phyloP scores from a whole-genome alignment of 2,113 vertebrate genomes.

The Campylomormyrus tamandua region DNA sequence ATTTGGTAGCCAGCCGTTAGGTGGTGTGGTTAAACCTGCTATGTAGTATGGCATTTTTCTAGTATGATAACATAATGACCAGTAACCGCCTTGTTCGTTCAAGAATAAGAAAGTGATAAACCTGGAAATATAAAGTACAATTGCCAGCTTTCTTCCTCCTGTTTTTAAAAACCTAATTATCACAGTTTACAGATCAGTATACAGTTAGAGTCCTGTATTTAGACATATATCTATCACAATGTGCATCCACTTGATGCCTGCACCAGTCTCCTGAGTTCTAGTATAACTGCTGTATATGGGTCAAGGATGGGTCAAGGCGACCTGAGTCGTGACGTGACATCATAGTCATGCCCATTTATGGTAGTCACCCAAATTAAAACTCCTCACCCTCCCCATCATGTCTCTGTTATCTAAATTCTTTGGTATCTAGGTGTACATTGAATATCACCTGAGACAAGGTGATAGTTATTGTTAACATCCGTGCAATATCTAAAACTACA shows the following conservation, averaged over 20 bases:
- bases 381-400: neutral
- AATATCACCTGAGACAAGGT: neutral
- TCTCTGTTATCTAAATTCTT: neutral
- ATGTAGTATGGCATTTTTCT: neutral
- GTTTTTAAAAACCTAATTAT: neutral
- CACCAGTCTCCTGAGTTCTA: neutral
- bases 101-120: neutral
- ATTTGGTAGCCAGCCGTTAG: neutral
- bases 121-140: neutral
- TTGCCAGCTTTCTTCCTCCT: neutral
- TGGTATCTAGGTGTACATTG: neutral
- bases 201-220: neutral
- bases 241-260: neutral
- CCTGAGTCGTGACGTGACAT: neutral
- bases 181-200: neutral
- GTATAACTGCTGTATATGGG: neutral
- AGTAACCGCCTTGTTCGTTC: neutral
- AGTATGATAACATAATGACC: neutral
- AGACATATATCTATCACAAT: neutral
- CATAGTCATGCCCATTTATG: neutral
- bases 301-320: constrained; percentile 8
- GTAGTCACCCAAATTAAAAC: neutral
- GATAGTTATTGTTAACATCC: neutral
- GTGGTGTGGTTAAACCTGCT: neutral
- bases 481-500: neutral